Percentiles rank a stretch among this genome's conserved stretches.
Conservation (phyloP, 2,113 vertebrate species). For the Hyla sarda region DNA sequence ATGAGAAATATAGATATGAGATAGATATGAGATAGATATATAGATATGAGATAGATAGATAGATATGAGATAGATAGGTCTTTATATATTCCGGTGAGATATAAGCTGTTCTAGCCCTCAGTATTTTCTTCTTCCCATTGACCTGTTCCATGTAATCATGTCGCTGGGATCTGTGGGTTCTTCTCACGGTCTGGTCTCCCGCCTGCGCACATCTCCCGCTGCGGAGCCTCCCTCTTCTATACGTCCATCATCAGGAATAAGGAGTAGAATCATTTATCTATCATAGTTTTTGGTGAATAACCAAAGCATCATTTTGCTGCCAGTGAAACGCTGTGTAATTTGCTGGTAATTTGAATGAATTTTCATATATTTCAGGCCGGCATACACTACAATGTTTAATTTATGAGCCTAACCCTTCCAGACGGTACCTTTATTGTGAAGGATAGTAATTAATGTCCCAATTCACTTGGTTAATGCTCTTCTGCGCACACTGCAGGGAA, state of each 20-base stretch:
- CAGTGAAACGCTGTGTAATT: conserved; percentile 68
- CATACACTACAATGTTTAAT: conserved; percentile 76
- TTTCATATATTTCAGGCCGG: conserved; percentile 73
- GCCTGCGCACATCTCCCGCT: not conserved
- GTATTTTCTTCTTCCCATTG: too few relatives aligned
- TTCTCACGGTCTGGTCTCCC: not conserved
- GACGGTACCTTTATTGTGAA: conserved; percentile 74
- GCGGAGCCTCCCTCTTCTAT: not conserved
- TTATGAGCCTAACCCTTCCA: conserved; percentile 77
- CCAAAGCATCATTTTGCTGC: conserved; percentile 72
- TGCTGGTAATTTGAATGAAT: conserved; percentile 71
- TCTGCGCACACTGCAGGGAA: conserved; percentile 72
- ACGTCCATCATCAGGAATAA: not conserved
- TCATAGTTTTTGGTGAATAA: conserved; percentile 75
- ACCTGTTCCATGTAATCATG: too few relatives aligned
- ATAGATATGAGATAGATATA: too few relatives aligned
- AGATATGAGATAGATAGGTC: too few relatives aligned
- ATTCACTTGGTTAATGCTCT: conserved; percentile 73
- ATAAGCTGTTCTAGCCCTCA: too few relatives aligned
- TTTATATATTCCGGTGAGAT: too few relatives aligned
- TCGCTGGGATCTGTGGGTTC: not conserved
- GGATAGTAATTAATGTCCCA: conserved; percentile 77
- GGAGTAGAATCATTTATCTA: conserved; percentile 64
- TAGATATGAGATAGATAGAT: too few relatives aligned
- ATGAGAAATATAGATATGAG: too few relatives aligned